A percentile compares a stretch with the other conserved stretches of the same genome.
Evolutionary conservation across 1,140 invertebrate species (phyloP).

Genomic region (Trichoplusia ni): DNA sequence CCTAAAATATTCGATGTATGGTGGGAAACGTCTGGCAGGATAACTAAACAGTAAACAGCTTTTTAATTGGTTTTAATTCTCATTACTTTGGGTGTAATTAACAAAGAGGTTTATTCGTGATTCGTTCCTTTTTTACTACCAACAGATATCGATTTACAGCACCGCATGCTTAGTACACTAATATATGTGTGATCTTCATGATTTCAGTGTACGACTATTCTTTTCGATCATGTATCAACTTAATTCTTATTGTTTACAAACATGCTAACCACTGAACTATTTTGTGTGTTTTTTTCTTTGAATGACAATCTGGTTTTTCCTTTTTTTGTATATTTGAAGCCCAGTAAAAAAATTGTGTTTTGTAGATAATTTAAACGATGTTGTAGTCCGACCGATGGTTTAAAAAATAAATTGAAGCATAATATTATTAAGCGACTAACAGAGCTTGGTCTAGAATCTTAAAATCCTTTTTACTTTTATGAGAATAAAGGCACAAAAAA

Average conservation of each 20-base stretch:
- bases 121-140: constrained; percentile 9
- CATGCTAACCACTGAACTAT: too few species aligned
- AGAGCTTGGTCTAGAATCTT: too few species aligned
- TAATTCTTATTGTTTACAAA: not conserved
- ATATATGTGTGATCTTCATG: constrained; percentile 72
- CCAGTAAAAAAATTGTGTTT: too few species aligned
- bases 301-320: too few species aligned
- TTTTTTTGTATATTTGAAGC: too few species aligned
- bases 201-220: constrained; percentile 13
- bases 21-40: not conserved
- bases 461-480: too few species aligned
- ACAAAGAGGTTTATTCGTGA: constrained; percentile 2
- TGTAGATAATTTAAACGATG: too few species aligned
- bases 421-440: too few species aligned
- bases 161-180: constrained; percentile 69
- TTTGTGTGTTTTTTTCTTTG: too few species aligned
- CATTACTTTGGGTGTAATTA: constrained; percentile 9
- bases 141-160: constrained; percentile 31
- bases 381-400: too few species aligned
- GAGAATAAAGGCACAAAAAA: too few species aligned
- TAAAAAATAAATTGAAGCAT: too few species aligned
- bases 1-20: constrained; percentile 1
- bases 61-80: not conserved
- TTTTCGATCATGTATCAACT: not conserved
- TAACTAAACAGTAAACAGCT: not conserved